Base-by-base conservation (phyloP, 2,113 vertebrate genomes). In the Oceanites oceanicus region DNA sequence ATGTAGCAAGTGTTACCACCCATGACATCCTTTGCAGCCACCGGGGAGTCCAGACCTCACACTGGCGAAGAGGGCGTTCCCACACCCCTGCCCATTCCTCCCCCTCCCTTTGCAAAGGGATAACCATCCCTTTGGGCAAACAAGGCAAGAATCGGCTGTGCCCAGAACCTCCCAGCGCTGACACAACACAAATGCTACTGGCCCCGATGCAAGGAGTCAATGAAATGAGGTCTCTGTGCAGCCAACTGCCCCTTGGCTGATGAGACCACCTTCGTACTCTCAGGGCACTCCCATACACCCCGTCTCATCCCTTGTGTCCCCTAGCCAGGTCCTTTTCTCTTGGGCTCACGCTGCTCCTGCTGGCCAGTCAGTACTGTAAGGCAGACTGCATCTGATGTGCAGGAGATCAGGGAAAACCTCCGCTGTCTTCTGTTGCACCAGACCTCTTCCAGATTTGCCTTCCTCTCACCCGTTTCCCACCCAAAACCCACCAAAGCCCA, bases 11-110 rank as follows among this genome's bases (percentile, higher is more conserved):
- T 44, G 71, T 77, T 80, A 93, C 85, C 75, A 74, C 75, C 78
- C 82, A 30, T 88, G 78, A 95, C 88, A 95, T 90, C 90, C 94
- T 93, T 22, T 77, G 59, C 58, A 94, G 82, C 16, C 59, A 1
- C 73, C 1, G 2, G 67, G 74, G 82, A 93, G 78, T 34, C 94
- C 76, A 75, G 94, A 95, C 85, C 75, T 92, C 94, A 88, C 82
- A 55, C n/a, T 47, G 74, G 40, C 47, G 66, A 76, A 36, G 53
- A 82, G 75, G 53, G 49, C 5, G n/a, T 61, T 94, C 79, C 86
- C 86, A 88, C 71, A 72, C 6, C 40, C 76, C 9, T 84, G 58
- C n/a, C 67, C 45, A 25, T 68, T 82, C 70, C 71, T 94, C 27
- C 29, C 29, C 20, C 9, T 49, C 74, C 53, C 59, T 94, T 40